Evolutionary conservation across 2,113 vertebrate species (phyloP).

Genomic region (Leptocoma aspasia): DNA sequence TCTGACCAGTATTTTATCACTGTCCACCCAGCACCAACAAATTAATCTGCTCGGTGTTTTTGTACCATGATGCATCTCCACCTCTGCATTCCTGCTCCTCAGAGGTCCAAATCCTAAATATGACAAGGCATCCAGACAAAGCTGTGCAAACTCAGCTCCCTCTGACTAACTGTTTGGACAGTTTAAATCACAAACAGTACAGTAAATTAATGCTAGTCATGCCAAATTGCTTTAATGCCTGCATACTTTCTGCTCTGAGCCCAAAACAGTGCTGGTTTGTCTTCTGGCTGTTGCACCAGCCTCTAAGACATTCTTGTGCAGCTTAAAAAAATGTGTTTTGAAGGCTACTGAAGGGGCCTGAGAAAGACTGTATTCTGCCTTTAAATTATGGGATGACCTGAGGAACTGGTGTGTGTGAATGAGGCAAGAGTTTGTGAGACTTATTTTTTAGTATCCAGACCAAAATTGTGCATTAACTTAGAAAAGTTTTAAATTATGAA

Average conservation of each 20-base stretch:
- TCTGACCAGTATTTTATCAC: neutral
- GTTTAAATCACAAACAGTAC: constrained; percentile 14
- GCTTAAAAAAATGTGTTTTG: neutral
- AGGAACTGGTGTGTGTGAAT: fast-evolving
- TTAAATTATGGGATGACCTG: neutral
- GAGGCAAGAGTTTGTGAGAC: neutral
- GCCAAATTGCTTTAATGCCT: constrained; percentile 2
- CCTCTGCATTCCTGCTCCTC: neutral
- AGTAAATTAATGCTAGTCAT: neutral
- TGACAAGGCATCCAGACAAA: constrained; percentile 6
- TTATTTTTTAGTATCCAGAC: neutral
- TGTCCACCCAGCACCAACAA: fast-evolving
- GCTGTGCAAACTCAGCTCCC: neutral
- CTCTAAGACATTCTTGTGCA: neutral
- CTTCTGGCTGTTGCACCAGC: neutral
- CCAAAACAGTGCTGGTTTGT: neutral
- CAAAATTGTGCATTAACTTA: neutral
- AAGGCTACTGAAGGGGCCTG: neutral
- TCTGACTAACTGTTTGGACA: constrained; percentile 37
- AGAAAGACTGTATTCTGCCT: neutral
- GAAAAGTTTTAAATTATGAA: neutral
- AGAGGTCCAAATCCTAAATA: neutral
- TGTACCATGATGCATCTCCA: neutral
- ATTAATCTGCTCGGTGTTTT: neutral
- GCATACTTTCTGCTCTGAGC: neutral